Percentiles rank a stretch among this genome's conserved stretches.
Conservation (phyloP, 2,797 vertebrate genomes). For the Siniperca obscura region DNA sequence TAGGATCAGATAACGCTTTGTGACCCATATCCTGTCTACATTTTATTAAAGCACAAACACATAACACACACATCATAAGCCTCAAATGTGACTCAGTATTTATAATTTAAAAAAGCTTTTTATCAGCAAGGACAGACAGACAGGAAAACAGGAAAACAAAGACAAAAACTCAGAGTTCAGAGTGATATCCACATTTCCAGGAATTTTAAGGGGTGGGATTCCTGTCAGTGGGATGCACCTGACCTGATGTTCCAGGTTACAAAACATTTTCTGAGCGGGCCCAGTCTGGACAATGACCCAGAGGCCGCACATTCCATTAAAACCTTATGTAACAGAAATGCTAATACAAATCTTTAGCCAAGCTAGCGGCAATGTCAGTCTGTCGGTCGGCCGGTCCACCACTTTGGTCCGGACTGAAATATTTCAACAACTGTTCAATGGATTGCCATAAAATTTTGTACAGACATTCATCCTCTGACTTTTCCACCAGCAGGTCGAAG, state of each 20-base stretch:
- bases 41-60: not conserved
- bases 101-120: not conserved
- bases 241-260: slow-evolving; percentile 52
- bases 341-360: not conserved
- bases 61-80: not conserved
- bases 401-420: too few relatives aligned
- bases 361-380: not conserved
- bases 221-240: slow-evolving; percentile 35
- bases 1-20: not conserved
- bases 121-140: not conserved
- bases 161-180: slow-evolving; percentile 14
- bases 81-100: not conserved
- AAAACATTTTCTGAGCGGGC: slow-evolving; percentile 43
- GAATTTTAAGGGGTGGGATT: slow-evolving; percentile 47
- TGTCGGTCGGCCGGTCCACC: not conserved
- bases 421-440: not conserved
- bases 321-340: slow-evolving; percentile 23
- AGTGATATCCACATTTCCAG: slow-evolving; percentile 21
- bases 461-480: not conserved
- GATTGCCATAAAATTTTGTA: not conserved
- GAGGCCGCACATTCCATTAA: slow-evolving; percentile 11
- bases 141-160: slow-evolving; percentile 26
- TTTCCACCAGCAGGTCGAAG: too few relatives aligned
- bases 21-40: not conserved
- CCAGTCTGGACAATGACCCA: slow-evolving; percentile 46